These are phyloP conservation scores for Paraescarpia echinospica DNA, from an alignment of 1,140 invertebrate genomes.

Conservation along the genomic window DNA sequence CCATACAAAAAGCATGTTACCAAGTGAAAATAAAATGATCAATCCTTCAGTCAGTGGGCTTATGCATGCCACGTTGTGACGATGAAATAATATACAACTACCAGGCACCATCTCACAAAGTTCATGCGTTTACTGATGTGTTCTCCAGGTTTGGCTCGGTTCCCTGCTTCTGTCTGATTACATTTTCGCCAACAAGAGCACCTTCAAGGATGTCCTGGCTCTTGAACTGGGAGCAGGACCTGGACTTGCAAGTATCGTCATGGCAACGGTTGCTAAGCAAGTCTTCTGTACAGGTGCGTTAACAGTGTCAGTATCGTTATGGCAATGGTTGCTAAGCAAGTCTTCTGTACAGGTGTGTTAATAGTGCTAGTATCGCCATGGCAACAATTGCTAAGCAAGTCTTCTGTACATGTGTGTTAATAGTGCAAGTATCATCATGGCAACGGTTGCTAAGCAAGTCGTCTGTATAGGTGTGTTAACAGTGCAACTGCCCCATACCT, in stretches of 20 bases:
- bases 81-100: too few species aligned
- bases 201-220: constrained; percentile 59
- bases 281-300: constrained; percentile 59
- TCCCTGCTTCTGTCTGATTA: constrained; percentile 67
- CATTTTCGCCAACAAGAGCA: background rate
- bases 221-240: constrained; percentile 56
- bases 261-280: constrained; percentile 17
- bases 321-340: constrained; percentile 28
- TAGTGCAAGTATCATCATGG: background rate
- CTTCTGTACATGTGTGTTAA: constrained; percentile 59
- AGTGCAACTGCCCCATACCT: background rate
- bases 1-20: too few species aligned
- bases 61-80: too few species aligned
- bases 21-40: too few species aligned
- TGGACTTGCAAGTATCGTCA: background rate
- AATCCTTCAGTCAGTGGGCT: too few species aligned
- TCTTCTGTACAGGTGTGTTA: constrained; percentile 59
- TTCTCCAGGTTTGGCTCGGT: constrained; percentile 64
- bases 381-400: constrained; percentile 29
- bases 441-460: constrained; percentile 35
- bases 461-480: constrained; percentile 57
- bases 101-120: too few species aligned
- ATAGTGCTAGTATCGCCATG: background rate
- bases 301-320: background rate
- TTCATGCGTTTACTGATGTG: background rate